A percentile compares a stretch with the other conserved stretches of the same genome.
Conservation (phyloP, 2,113 vertebrate species). For the Salminus brasiliensis region DNA sequence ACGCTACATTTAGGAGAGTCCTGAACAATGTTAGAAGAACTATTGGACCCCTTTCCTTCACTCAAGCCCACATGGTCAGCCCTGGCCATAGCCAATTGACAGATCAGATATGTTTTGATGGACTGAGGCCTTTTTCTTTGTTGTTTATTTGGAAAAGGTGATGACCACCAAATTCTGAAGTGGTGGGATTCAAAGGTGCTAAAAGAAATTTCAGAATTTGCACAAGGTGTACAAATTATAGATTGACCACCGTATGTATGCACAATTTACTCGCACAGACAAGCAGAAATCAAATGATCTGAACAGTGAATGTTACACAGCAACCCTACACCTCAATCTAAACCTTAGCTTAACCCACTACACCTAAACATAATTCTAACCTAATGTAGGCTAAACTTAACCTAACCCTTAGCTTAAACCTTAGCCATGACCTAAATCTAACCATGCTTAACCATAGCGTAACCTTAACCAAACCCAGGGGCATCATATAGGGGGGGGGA, state of each 20-base stretch:
- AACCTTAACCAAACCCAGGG: too few relatives aligned
- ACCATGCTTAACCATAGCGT: too few relatives aligned
- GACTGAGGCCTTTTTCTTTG: background rate
- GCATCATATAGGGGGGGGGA: too few relatives aligned
- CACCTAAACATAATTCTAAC: too few relatives aligned
- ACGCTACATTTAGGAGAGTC: slow-evolving; percentile 69
- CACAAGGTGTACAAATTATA: background rate
- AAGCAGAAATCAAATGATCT: too few relatives aligned
- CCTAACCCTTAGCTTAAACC: too few relatives aligned
- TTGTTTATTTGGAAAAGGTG: background rate
- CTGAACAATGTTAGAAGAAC: slow-evolving; percentile 64
- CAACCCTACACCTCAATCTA: too few relatives aligned
- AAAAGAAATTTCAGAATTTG: background rate
- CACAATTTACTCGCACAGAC: too few relatives aligned
- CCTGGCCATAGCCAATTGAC: background rate
- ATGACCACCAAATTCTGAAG: background rate
- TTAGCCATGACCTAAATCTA: too few relatives aligned
- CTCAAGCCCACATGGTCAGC: background rate
- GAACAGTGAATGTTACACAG: too few relatives aligned
- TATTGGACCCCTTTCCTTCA: background rate
- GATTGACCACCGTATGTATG: background rate
- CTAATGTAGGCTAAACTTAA: too few relatives aligned
- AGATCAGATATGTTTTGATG: background rate
- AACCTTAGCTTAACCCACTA: too few relatives aligned
- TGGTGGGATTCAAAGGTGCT: background rate